Percentiles rank a stretch among this genome's conserved stretches.
phyloP scores from a whole-genome alignment of 2,797 vertebrate species.

The Brachyrhaphis roseni region DNA sequence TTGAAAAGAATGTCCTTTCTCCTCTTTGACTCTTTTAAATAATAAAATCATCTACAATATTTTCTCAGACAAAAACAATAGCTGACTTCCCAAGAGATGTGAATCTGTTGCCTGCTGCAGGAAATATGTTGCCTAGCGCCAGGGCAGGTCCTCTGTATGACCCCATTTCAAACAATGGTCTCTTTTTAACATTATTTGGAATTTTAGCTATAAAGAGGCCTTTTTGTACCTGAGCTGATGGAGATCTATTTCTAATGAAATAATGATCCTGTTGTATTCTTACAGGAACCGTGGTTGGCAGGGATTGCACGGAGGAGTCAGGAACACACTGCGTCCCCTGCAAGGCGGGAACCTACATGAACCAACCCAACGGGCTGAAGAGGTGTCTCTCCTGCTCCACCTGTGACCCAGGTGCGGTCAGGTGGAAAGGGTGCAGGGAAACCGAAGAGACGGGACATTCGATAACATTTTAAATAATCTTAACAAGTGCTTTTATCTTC shows the following conservation, averaged over 20 bases:
- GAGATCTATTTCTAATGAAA: not conserved
- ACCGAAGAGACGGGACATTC: not conserved
- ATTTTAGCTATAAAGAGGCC: not conserved
- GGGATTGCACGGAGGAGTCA: not conserved
- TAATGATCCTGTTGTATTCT: not conserved
- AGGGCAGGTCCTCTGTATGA: not conserved
- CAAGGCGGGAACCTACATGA: slow-evolving; percentile 34
- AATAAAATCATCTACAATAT: not conserved
- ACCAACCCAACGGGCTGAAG: slow-evolving; percentile 14
- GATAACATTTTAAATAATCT: no score
- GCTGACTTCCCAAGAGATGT: not conserved
- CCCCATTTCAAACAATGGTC: not conserved
- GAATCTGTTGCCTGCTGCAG: not conserved
- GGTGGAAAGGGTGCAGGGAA: not conserved
- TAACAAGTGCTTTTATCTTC: not conserved
- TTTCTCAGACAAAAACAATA: not conserved
- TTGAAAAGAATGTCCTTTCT: no score
- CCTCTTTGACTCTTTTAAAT: no score
- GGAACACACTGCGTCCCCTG: slow-evolving; percentile 49
- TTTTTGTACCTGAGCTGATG: not conserved
- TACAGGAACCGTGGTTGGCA: slow-evolving; percentile 37
- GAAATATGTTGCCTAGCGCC: not conserved
- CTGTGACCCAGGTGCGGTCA: slow-evolving; percentile 48
- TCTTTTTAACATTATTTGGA: not conserved
- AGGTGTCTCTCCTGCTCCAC: slow-evolving; percentile 30